These are phyloP conservation scores for Stichodactyla helianthus DNA, from an alignment of 64 coral and sea anemone genomes.

Conservation along the genomic window DNA sequence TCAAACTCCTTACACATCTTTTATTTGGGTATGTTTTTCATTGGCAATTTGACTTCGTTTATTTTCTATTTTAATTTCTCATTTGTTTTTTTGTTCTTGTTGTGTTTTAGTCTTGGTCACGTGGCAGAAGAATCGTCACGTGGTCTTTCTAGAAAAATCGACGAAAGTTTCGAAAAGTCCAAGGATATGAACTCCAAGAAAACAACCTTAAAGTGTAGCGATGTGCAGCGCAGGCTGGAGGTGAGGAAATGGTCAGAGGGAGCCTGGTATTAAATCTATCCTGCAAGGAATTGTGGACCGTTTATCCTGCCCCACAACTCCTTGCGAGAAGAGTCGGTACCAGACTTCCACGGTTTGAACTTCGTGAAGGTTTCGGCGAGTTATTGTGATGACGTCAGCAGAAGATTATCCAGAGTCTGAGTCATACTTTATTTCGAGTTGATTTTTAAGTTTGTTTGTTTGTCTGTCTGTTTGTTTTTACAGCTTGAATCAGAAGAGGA, in stretches of 20 bases:
- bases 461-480: background rate
- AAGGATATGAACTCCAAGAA: conserved; percentile 56
- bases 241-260: background rate
- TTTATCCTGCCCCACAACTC: too few relatives aligned
- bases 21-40: conserved; percentile 47
- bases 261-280: background rate
- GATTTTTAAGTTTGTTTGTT: too few relatives aligned
- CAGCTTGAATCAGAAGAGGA: conserved; percentile 62
- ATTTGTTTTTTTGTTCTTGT: background rate
- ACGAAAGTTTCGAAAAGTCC: conserved; percentile 57
- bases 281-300: background rate
- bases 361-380: too few relatives aligned
- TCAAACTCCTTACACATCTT: conserved; percentile 58
- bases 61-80: background rate
- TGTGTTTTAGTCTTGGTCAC: conserved; percentile 34
- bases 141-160: conserved; percentile 41
- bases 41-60: too few relatives aligned
- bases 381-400: too few relatives aligned
- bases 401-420: too few relatives aligned
- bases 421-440: too few relatives aligned
- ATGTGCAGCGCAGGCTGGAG: conserved; percentile 56
- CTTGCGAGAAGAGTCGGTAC: too few relatives aligned
- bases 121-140: conserved; percentile 55
- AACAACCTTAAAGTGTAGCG: conserved; percentile 53
- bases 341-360: too few relatives aligned